Percentiles rank a stretch among this genome's conserved stretches.
These are phyloP conservation scores for Acestrorhynchus altus DNA, from an alignment of 2,797 vertebrate species.

Conservation along the genomic window DNA sequence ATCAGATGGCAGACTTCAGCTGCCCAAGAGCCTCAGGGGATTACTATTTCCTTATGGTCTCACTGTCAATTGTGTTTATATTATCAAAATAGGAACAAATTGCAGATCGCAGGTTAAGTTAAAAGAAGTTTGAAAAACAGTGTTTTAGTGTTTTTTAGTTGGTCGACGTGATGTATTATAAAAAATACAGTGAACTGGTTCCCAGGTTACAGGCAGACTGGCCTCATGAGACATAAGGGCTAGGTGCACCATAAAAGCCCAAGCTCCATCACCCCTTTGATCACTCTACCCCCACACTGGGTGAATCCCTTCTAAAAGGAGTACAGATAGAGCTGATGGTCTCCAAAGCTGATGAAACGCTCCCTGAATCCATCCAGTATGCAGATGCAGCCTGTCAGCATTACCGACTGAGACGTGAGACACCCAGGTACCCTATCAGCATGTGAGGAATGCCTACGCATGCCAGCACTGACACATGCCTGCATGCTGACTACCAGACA, in stretches of 20 bases:
- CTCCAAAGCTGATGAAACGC: constrained; percentile 58
- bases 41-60: neutral
- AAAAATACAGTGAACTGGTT: constrained; percentile 24
- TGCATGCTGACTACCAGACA: constrained; percentile 56
- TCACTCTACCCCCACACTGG: constrained; percentile 50
- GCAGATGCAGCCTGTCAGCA: constrained; percentile 49
- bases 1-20: constrained; percentile 32
- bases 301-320: constrained; percentile 56
- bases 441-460: constrained; percentile 62
- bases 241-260: constrained; percentile 58
- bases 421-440: constrained; percentile 45
- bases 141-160: constrained; percentile 26
- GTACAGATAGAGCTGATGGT: constrained; percentile 57
- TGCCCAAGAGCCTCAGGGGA: constrained; percentile 29
- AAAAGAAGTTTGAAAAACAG: constrained; percentile 24
- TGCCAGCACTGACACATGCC: constrained; percentile 60
- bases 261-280: constrained; percentile 64
- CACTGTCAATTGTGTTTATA: constrained; percentile 43
- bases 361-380: constrained; percentile 53
- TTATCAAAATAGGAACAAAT: constrained; percentile 48
- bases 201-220: constrained; percentile 49
- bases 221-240: constrained; percentile 75
- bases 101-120: constrained; percentile 18
- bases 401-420: constrained; percentile 41
- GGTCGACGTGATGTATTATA: constrained; percentile 39